phyloP scores from a whole-genome alignment of 2,797 vertebrate species.

The Spinibarbus caldwelli region DNA sequence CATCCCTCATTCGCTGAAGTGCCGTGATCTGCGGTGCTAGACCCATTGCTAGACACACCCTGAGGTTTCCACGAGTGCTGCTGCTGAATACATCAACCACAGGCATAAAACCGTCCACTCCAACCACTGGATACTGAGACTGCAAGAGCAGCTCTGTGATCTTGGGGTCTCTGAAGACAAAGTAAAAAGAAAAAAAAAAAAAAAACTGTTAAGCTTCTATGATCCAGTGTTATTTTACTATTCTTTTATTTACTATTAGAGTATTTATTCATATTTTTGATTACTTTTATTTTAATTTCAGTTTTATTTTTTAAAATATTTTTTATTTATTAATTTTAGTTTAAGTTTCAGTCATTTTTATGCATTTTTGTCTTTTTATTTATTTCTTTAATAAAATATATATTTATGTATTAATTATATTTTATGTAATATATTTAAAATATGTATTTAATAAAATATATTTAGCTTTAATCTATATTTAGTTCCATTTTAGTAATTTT shows the following conservation, averaged over 20 bases:
- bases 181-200: neutral
- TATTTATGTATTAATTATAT: neutral
- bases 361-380: neutral
- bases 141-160: conserved; percentile 86
- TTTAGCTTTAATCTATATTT: neutral
- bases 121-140: conserved; percentile 92
- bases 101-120: conserved; percentile 89
- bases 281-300: neutral
- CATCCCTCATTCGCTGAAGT: conserved; percentile 84
- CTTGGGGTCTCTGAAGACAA: conserved; percentile 81
- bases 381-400: neutral
- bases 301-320: neutral
- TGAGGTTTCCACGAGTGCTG: conserved; percentile 82
- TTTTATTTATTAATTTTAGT: neutral
- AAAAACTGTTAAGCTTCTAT: no score
- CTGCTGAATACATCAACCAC: conserved; percentile 89
- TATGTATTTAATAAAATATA: no score
- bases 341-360: neutral
- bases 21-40: conserved; percentile 84
- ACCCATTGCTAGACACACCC: conserved; percentile 92
- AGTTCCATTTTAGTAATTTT: no score
- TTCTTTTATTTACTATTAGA: neutral
- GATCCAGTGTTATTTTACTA: neutral
- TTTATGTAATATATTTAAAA: no score
- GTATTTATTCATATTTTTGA: no score